Conservation (phyloP, 2,888 invertebrate species). For the Phragmatobia fuliginosa region DNA sequence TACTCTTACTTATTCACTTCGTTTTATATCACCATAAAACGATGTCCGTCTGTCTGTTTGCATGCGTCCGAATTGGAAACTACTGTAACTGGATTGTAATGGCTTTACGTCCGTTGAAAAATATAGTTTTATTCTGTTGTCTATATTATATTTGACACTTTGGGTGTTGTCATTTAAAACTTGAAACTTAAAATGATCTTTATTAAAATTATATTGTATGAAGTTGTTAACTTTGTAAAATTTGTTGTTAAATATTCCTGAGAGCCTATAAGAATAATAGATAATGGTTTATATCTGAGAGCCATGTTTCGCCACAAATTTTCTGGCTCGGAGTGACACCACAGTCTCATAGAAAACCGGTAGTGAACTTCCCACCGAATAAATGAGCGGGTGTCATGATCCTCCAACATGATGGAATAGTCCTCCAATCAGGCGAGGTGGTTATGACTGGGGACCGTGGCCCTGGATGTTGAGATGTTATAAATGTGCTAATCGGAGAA, state of each 20-base stretch:
- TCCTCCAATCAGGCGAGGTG: no score
- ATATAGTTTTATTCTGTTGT: slow-evolving; percentile 6
- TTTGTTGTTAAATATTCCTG: not conserved
- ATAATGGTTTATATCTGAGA: not conserved
- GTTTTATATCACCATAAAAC: slow-evolving; percentile 63
- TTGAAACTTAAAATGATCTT: not conserved
- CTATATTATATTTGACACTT: not conserved
- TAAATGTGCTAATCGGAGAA: no score
- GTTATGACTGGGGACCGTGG: no score
- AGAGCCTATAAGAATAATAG: not conserved
- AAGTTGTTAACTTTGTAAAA: not conserved
- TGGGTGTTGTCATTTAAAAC: not conserved
- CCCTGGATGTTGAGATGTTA: no score
- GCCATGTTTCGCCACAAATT: not conserved
- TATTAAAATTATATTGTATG: not conserved
- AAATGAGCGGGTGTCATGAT: no score
- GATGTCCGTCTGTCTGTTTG: slow-evolving; percentile 32
- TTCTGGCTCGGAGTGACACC: not conserved
- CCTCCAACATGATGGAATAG: no score
- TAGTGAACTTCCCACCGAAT: no score
- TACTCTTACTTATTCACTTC: slow-evolving; percentile 71
- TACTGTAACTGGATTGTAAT: slow-evolving; percentile 30
- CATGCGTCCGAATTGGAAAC: slow-evolving; percentile 13
- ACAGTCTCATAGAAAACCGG: no score
- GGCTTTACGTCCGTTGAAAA: slow-evolving; percentile 6